A percentile compares a stretch with the other conserved stretches of the same genome.
These are phyloP conservation scores for Okamejei kenojei DNA, from an alignment of 2,797 vertebrate genomes.

Conservation along the genomic window DNA sequence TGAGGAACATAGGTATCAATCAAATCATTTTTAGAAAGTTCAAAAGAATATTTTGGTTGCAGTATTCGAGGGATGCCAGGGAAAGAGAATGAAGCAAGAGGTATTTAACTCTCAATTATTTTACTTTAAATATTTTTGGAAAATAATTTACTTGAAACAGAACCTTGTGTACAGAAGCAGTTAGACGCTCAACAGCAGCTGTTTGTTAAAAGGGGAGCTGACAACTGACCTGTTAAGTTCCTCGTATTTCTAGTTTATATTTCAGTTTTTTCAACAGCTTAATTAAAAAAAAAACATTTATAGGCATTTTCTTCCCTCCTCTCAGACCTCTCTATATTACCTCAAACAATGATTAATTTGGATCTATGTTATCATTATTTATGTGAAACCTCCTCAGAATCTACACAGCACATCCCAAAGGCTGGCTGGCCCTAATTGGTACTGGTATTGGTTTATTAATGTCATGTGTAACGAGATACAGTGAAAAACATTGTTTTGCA, in stretches of 20 bases:
- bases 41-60: neutral
- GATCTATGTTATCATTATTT: neutral
- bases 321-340: too few relatives aligned
- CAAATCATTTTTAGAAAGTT: neutral
- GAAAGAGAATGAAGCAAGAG: neutral
- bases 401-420: neutral
- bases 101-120: neutral
- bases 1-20: slow-evolving; percentile 33
- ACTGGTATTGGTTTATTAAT: too few relatives aligned
- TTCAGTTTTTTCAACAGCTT: too few relatives aligned
- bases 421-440: neutral
- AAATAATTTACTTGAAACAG: neutral
- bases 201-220: too few relatives aligned
- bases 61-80: too few relatives aligned
- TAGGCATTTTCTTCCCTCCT: neutral
- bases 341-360: neutral
- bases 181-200: too few relatives aligned
- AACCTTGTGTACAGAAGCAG: neutral
- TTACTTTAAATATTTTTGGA: neutral
- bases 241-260: too few relatives aligned
- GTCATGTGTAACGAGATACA: too few relatives aligned
- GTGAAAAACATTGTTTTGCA: too few relatives aligned
- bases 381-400: neutral
- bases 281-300: too few relatives aligned
- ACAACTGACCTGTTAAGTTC: too few relatives aligned